A percentile compares a stretch with the other conserved stretches of the same genome.
phyloP scores from a whole-genome alignment of 2,797 vertebrate species.

The Rhinophrynus dorsalis region DNA sequence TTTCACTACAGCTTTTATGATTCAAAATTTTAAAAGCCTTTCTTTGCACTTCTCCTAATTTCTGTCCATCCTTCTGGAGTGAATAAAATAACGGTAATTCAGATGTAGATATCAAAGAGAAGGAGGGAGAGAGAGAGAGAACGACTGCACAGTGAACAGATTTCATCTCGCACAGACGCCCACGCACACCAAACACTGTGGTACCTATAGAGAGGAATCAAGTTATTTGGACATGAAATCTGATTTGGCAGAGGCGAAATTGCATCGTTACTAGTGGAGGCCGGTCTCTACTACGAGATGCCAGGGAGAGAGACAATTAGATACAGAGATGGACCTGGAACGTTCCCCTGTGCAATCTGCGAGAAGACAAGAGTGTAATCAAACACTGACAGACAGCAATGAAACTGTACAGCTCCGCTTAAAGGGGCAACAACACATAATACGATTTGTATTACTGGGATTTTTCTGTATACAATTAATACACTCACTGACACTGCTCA shows the following conservation, averaged over 20 bases:
- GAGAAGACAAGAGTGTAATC: not conserved
- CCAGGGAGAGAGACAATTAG: not conserved
- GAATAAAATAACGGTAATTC: no score
- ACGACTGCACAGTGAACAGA: not conserved
- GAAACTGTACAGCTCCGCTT: no score
- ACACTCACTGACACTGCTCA: no score
- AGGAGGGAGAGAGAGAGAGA: not conserved
- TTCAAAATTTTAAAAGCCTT: no score
- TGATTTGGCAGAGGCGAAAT: slow-evolving; percentile 5
- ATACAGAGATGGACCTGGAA: not conserved
- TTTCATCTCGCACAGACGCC: slow-evolving; percentile 25
- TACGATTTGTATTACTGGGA: no score
- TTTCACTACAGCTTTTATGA: no score
- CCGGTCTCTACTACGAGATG: not conserved
- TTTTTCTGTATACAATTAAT: no score
- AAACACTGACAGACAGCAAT: not conserved
- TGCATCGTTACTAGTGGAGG: not conserved
- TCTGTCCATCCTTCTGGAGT: no score
- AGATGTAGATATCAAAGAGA: not conserved
- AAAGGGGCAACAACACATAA: no score
- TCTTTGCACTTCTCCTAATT: no score
- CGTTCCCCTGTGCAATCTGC: not conserved
- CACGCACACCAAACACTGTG: slow-evolving; percentile 21
- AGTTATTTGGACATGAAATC: slow-evolving; percentile 2
- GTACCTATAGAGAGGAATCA: slow-evolving; percentile 5